phyloP scores from a whole-genome alignment of 1,140 invertebrate species.

The Drosophila bipectinata region DNA sequence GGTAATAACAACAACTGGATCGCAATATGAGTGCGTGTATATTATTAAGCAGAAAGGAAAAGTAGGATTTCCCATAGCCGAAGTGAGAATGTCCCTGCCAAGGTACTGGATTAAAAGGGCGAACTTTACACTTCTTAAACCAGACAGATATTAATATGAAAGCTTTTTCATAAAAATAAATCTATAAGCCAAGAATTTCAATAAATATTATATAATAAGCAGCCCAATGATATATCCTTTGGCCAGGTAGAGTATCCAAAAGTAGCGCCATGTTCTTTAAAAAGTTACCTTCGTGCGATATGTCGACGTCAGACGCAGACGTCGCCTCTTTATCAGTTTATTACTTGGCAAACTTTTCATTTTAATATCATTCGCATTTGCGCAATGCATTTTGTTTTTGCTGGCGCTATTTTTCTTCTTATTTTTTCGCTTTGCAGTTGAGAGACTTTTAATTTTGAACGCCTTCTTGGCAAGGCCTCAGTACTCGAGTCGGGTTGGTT shows the following conservation, averaged over 20 bases:
- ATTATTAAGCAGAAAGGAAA: conserved; percentile 52
- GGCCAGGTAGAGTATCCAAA: conserved; percentile 40
- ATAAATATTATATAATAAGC: not conserved
- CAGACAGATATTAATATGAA: not conserved
- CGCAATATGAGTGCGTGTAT: conserved; percentile 54
- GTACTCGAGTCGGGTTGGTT: conserved; percentile 56
- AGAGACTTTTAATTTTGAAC: conserved; percentile 82
- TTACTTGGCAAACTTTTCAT: conserved; percentile 82
- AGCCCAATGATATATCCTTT: not conserved
- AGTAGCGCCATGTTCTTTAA: conserved; percentile 75
- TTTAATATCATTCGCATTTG: conserved; percentile 81
- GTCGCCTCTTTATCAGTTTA: conserved; percentile 83
- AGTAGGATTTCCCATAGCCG: conserved; percentile 20
- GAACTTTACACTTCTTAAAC: too few species aligned
- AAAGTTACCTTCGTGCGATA: conserved; percentile 79
- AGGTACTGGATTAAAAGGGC: not conserved
- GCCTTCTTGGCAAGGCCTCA: conserved; percentile 66
- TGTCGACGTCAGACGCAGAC: conserved; percentile 73
- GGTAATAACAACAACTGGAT: conserved; percentile 55
- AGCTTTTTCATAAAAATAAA: not conserved
- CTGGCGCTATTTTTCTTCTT: not conserved
- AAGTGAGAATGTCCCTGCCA: conserved; percentile 42
- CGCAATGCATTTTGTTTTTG: conserved; percentile 68
- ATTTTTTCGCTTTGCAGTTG: conserved; percentile 43
- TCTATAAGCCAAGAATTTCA: not conserved